Percentiles rank a stretch among this genome's conserved stretches.
Evolutionary conservation across 2,888 invertebrate species (phyloP).

Genomic region (Megastigmus dorsalis): DNA sequence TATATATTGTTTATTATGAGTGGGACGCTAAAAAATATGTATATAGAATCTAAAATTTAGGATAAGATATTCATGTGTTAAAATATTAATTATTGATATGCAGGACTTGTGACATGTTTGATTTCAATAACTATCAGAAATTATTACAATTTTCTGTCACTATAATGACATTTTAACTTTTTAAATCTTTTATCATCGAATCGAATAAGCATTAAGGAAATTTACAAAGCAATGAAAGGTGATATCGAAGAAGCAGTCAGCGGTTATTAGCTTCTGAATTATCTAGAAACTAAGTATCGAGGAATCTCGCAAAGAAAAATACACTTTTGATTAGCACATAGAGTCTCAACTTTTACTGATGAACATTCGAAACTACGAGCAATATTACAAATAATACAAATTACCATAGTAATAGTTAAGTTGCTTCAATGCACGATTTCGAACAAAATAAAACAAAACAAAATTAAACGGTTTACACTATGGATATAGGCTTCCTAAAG

Average conservation of each 20-base stretch:
- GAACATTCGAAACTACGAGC: constrained; percentile 31
- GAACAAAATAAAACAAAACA: neutral
- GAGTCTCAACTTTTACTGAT: neutral
- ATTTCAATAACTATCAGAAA: no score
- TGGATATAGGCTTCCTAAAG: constrained; percentile 1
- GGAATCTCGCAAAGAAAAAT: constrained; percentile 11
- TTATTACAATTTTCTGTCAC: no score
- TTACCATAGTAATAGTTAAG: constrained; percentile 1
- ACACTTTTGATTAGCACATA: constrained; percentile 3
- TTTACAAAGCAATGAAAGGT: no score
- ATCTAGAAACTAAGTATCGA: neutral
- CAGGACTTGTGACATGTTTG: no score
- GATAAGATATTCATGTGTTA: no score
- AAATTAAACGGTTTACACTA: neutral
- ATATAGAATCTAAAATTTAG: no score
- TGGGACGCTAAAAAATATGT: no score
- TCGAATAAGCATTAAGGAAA: no score
- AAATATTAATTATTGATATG: no score
- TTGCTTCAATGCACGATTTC: neutral
- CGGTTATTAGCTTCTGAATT: neutral
- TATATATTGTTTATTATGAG: no score
- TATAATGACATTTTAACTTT: no score
- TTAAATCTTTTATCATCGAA: no score
- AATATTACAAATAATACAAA: constrained; percentile 25
- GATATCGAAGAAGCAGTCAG: constrained; percentile 27